Base-by-base conservation (phyloP, 1,140 invertebrate genomes). In the Leptestheria dahalacensis region DNA sequence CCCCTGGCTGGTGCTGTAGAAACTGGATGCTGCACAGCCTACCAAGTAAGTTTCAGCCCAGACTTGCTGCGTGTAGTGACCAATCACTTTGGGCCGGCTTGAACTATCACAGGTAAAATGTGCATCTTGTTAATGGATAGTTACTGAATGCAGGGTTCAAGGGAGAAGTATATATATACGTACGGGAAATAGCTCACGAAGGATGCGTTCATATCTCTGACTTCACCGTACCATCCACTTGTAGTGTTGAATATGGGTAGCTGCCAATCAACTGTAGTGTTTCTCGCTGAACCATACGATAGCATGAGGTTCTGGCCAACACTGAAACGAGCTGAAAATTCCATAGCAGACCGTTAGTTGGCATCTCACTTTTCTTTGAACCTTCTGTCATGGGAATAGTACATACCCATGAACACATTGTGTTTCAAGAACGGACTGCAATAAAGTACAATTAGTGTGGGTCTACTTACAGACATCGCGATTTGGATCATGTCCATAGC, bases 401-500 rank as follows among this genome's bases (percentile, higher is more conserved):
- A n/a, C n/a, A 24, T 15, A 2, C 20, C 2, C 10, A 6, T 9
- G 20, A 55, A 33, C 3, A 0, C 15, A 2, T 6, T 2, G 20
- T 20, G 41, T 11, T 25, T 15, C 23, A 55, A 28, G 20, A 11
- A 15, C 25, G 48, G 21, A 21, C 18, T 1, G 6, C 10, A 15
- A 15, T 47, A 57, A 23, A 3, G 26, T 15, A 46, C 9, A 46
- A 18, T 15, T 1, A 23, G 21, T 1, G 23, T 1, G 48, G 6
- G 4, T 49, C 48, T 49, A 80, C 79, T 79, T 72, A 83, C 82
- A 69, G 64, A 79, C 77, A 80, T 75, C 66, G 77, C 71, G 48
- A 70, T 69, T 52, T 68, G 71, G 60, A 68, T 91, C 88, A 67
- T 92, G 89, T 4, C 75, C 76, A 48, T 85, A 80, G 26, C 78